Conservation (phyloP, 2,113 vertebrate genomes). For the Tylochromis polylepis region DNA sequence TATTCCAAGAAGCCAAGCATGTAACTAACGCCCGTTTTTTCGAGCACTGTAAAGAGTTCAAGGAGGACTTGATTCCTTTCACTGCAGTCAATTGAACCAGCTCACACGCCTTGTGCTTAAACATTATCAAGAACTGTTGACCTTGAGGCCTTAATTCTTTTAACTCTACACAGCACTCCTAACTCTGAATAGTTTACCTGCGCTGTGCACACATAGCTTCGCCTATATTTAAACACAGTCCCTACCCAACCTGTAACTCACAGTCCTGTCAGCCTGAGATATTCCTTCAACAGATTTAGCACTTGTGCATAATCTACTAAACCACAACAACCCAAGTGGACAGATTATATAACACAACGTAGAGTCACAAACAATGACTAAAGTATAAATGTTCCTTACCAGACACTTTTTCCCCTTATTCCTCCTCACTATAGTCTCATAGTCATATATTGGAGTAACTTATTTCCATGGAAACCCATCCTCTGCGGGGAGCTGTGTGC, state of each 20-base stretch:
- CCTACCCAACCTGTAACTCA: background rate
- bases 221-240: background rate
- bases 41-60: background rate
- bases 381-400: background rate
- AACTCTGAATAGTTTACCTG: background rate
- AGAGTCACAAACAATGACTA: background rate
- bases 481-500: conserved; percentile 27
- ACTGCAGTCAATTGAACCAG: background rate
- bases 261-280: background rate
- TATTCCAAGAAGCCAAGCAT: too few relatives aligned
- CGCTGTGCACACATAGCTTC: background rate
- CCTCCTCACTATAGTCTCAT: background rate
- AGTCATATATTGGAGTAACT: background rate
- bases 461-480: conserved; percentile 55
- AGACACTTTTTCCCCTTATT: background rate
- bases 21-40: background rate
- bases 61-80: background rate
- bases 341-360: background rate
- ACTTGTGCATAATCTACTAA: background rate
- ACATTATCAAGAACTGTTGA: background rate
- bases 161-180: background rate
- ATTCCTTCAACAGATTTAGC: background rate
- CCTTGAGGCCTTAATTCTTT: background rate
- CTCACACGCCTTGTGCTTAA: background rate
- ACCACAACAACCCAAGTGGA: background rate